These are phyloP conservation scores for Hedya salicella DNA, from an alignment of 2,888 invertebrate species.

Conservation along the genomic window DNA sequence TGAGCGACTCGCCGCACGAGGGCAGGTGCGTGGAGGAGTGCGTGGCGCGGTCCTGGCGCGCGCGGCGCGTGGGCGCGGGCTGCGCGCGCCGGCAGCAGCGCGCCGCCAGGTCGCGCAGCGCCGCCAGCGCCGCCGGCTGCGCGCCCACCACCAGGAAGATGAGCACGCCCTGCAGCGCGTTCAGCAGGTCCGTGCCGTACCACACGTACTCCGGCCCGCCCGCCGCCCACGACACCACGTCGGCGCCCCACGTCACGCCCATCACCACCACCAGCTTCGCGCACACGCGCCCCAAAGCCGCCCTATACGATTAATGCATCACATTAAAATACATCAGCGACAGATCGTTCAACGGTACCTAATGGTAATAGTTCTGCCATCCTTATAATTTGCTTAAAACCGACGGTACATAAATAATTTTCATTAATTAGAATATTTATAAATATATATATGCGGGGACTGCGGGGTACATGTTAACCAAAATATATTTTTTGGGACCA, in stretches of 20 bases:
- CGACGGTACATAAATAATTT: no score
- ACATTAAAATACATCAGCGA: not conserved
- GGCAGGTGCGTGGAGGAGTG: slow-evolving; percentile 93
- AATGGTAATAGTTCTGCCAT: no score
- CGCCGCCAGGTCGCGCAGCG: slow-evolving; percentile 60
- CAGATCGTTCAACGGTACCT: not conserved
- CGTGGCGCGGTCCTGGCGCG: slow-evolving; percentile 72
- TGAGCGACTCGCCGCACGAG: slow-evolving; percentile 91
- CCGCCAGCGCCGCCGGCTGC: slow-evolving; percentile 90
- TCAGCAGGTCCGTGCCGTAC: slow-evolving; percentile 94
- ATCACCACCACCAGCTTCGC: slow-evolving; percentile 91
- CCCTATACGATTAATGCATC: slow-evolving; percentile 69
- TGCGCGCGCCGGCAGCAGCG: slow-evolving; percentile 77
- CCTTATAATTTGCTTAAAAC: no score
- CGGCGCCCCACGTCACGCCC: slow-evolving; percentile 87
- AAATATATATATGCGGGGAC: no score
- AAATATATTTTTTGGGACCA: no score
- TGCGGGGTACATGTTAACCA: no score
- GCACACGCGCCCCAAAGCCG: slow-evolving; percentile 92
- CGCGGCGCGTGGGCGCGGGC: slow-evolving; percentile 68
- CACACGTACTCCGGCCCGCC: slow-evolving; percentile 92
- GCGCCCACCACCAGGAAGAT: slow-evolving; percentile 95
- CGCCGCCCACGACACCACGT: slow-evolving; percentile 93
- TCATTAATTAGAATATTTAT: no score
- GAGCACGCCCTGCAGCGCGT: slow-evolving; percentile 94